These are phyloP conservation scores for Chelonus formosanus DNA, from an alignment of 2,888 invertebrate species.

Conservation along the genomic window DNA sequence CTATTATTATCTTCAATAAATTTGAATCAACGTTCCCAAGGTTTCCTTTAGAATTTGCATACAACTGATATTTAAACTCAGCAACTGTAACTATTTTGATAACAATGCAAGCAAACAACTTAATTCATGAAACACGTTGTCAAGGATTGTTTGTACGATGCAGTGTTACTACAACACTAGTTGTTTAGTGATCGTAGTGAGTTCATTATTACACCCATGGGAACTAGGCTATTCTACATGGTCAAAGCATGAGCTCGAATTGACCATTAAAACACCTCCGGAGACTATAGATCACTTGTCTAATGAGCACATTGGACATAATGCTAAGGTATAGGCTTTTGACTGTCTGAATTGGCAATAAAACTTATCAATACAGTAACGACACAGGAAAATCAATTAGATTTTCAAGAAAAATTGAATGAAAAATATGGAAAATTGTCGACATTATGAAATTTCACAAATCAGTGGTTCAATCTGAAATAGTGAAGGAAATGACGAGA, in stretches of 20 bases:
- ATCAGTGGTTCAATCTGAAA: too few relatives aligned
- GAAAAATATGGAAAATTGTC: too few relatives aligned
- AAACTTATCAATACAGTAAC: neutral
- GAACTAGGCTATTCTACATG: constrained; percentile 30
- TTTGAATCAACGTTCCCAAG: too few relatives aligned
- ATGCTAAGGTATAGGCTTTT: constrained; percentile 11
- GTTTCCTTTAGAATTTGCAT: too few relatives aligned
- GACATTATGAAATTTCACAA: too few relatives aligned
- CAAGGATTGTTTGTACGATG: neutral
- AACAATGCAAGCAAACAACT: neutral
- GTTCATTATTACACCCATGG: constrained; percentile 55
- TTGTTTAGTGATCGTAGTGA: constrained; percentile 51
- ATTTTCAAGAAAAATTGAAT: neutral
- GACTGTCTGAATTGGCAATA: neutral
- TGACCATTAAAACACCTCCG: constrained; percentile 17
- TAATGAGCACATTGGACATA: constrained; percentile 19
- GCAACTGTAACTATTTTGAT: neutral
- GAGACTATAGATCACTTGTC: constrained; percentile 18
- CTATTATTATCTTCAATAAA: too few relatives aligned
- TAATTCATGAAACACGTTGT: neutral
- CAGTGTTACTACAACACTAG: constrained; percentile 27
- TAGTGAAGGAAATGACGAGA: neutral
- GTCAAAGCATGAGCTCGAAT: constrained; percentile 10
- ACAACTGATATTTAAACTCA: neutral
- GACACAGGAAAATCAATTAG: neutral